Conservation (phyloP, 2,888 invertebrate genomes). For the Conistra vaccinii region DNA sequence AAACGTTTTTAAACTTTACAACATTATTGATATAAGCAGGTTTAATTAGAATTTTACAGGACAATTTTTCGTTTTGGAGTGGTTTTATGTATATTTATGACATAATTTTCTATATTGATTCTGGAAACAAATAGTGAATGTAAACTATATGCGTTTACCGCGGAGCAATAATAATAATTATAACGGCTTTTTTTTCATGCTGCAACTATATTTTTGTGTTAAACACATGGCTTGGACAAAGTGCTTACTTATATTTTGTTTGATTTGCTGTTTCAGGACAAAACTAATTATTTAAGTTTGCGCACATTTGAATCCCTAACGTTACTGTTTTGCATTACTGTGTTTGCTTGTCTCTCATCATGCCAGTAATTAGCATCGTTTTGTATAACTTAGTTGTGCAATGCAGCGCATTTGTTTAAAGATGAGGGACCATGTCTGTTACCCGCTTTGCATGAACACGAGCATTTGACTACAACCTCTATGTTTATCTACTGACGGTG, state of each 20-base stretch:
- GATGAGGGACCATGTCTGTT: slow-evolving; percentile 63
- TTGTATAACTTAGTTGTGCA: slow-evolving; percentile 47
- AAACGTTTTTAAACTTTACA: slow-evolving; percentile 88
- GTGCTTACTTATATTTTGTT: slow-evolving; percentile 59
- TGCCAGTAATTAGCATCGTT: slow-evolving; percentile 37
- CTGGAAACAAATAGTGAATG: slow-evolving; percentile 68
- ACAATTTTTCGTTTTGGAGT: slow-evolving; percentile 86
- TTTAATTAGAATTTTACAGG: slow-evolving; percentile 86
- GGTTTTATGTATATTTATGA: slow-evolving; percentile 83
- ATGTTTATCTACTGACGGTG: slow-evolving; percentile 31
- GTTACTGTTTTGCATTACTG: slow-evolving; percentile 37
- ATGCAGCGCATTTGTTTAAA: slow-evolving; percentile 54
- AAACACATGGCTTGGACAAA: slow-evolving; percentile 67
- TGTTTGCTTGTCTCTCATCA: slow-evolving; percentile 65
- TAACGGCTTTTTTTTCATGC: slow-evolving; percentile 49
- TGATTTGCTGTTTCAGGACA: slow-evolving; percentile 28
- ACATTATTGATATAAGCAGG: slow-evolving; percentile 83
- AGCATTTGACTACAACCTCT: slow-evolving; percentile 49
- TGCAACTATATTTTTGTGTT: slow-evolving; percentile 64
- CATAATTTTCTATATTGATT: slow-evolving; percentile 86
- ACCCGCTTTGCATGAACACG: slow-evolving; percentile 49
- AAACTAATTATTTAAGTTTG: slow-evolving; percentile 29
- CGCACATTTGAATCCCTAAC: slow-evolving; percentile 40
- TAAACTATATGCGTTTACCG: slow-evolving; percentile 70
- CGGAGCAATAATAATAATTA: slow-evolving; percentile 67